Conservation (phyloP, 2,113 vertebrate species). For the Pogona vitticeps region DNA sequence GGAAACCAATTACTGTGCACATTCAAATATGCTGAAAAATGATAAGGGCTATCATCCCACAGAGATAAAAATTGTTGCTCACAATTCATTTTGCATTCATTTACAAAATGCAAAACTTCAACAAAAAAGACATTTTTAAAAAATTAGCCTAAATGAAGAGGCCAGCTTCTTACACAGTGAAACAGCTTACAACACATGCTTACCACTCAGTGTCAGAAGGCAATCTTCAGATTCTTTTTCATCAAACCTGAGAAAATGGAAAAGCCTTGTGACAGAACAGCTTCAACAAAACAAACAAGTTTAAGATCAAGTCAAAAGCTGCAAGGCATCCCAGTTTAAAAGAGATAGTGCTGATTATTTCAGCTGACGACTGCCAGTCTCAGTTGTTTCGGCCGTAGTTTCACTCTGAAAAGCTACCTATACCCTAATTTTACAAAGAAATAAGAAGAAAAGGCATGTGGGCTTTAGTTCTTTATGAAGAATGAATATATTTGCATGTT, state of each 20-base stretch:
- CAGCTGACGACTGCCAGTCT: background rate
- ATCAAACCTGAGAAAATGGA: rapidly evolving
- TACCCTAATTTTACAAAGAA: background rate
- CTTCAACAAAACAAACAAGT: background rate
- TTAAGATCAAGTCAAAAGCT: background rate
- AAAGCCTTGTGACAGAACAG: background rate
- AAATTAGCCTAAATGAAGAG: background rate
- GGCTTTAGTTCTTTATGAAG: background rate
- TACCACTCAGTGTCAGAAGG: background rate
- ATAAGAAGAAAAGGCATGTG: background rate
- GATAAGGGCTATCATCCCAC: background rate
- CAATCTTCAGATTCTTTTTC: background rate
- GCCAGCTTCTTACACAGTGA: background rate
- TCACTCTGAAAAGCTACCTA: background rate
- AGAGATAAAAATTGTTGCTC: background rate
- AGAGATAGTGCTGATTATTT: background rate
- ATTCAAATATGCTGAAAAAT: background rate
- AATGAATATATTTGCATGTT: background rate
- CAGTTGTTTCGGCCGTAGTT: background rate
- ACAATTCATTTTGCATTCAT: background rate
- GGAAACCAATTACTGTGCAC: background rate
- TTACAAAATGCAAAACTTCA: conserved; percentile 1
- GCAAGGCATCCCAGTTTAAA: background rate
- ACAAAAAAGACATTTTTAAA: background rate
- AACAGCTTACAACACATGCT: background rate